Percentiles rank a stretch among this genome's conserved stretches.
Conservation (phyloP, 2,797 vertebrate genomes). For the Sternotherus odoratus region DNA sequence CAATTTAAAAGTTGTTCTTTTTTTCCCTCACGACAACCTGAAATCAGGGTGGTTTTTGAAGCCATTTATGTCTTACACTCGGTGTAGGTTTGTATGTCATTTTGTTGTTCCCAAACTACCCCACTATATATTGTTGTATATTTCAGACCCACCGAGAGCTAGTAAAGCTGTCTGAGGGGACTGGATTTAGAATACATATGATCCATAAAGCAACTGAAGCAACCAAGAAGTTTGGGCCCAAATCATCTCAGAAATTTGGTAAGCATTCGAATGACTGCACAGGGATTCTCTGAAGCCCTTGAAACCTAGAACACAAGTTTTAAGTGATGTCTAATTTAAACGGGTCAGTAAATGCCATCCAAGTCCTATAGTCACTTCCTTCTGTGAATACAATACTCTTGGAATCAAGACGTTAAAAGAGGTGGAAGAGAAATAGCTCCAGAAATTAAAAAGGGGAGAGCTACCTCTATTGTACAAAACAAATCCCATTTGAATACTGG, state of each 20-base stretch:
- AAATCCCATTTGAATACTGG: not conserved
- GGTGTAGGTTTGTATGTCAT: not conserved
- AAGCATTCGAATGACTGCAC: slow-evolving; percentile 14
- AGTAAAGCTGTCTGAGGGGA: slow-evolving; percentile 91
- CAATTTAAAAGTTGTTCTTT: not conserved
- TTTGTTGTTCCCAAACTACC: not conserved
- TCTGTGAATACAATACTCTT: not conserved
- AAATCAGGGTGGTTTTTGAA: not conserved
- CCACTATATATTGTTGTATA: not conserved
- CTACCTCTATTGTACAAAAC: not conserved
- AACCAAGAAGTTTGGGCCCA: slow-evolving; percentile 92
- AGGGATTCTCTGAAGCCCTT: not conserved
- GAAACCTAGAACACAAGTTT: not conserved
- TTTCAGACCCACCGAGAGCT: slow-evolving; percentile 93
- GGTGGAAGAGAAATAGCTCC: not conserved
- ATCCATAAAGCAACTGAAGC: slow-evolving; percentile 93
- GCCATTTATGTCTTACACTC: not conserved
- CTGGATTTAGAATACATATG: slow-evolving; percentile 94
- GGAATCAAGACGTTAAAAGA: not conserved
- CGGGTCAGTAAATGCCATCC: not conserved
- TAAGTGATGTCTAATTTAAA: not conserved
- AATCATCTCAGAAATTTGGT: slow-evolving; percentile 95
- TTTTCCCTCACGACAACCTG: not conserved
- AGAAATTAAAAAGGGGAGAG: not conserved
- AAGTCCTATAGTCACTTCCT: not conserved